Conservation (phyloP, 2,888 invertebrate species). For the Dendrolimus pini region DNA sequence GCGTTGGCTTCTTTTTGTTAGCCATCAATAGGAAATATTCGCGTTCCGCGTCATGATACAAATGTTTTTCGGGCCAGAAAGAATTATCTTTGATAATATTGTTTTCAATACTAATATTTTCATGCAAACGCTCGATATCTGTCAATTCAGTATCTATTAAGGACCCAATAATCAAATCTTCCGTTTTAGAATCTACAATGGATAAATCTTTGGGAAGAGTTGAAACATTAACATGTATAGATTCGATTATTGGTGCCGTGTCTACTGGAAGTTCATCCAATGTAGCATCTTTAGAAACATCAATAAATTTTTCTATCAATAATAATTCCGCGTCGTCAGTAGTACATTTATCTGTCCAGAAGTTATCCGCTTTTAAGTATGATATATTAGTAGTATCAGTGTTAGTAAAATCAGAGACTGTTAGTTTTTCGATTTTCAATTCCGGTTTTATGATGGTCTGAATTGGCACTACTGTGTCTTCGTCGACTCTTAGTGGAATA, state of each 20-base stretch:
- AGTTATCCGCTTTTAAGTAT: slow-evolving; percentile 67
- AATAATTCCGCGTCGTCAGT: slow-evolving; percentile 77
- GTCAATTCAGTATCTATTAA: background rate
- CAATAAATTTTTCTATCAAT: slow-evolving; percentile 17
- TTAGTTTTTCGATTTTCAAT: slow-evolving; percentile 10
- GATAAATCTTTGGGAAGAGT: background rate
- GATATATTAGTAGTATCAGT: slow-evolving; percentile 28
- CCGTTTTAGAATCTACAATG: background rate
- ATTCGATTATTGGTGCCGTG: background rate
- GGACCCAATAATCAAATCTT: background rate
- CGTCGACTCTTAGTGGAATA: slow-evolving; percentile 29
- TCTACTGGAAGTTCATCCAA: background rate
- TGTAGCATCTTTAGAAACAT: background rate
- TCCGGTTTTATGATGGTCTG: slow-evolving; percentile 2
- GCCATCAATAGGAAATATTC: slow-evolving; percentile 75
- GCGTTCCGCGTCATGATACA: slow-evolving; percentile 82
- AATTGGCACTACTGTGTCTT: slow-evolving; percentile 8
- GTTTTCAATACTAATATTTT: slow-evolving; percentile 30
- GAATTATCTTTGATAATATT: slow-evolving; percentile 61
- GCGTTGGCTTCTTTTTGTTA: slow-evolving; percentile 46
- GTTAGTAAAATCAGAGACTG: slow-evolving; percentile 30
- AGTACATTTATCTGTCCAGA: slow-evolving; percentile 77
- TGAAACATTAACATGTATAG: background rate
- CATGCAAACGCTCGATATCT: background rate
- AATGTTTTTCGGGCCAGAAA: slow-evolving; percentile 78